phyloP scores from a whole-genome alignment of 2,888 invertebrate genomes.

The Cosmia trapezina region DNA sequence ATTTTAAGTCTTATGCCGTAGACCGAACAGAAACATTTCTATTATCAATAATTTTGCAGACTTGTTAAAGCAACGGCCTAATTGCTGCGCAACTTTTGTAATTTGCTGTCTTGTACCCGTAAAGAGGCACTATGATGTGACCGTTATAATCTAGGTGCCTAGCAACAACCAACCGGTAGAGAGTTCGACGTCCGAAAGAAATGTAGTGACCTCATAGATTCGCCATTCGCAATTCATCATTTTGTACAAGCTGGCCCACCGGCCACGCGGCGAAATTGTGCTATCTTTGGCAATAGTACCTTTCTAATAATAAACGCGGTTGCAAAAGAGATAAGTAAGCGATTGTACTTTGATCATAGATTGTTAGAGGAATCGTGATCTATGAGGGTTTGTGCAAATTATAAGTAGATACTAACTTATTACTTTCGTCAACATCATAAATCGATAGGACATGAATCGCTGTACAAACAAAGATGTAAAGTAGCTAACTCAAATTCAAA shows the following conservation, averaged over 20 bases:
- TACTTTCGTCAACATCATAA: constrained; percentile 50
- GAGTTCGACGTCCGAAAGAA: constrained; percentile 87
- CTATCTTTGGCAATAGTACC: constrained; percentile 66
- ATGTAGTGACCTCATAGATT: constrained; percentile 87
- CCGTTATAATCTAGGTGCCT: constrained; percentile 83
- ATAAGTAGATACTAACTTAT: constrained; percentile 20
- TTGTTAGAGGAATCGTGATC: constrained; percentile 52
- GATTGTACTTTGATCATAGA: constrained; percentile 41
- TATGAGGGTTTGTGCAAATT: constrained; percentile 45
- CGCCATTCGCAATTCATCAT: constrained; percentile 87
- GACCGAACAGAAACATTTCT: constrained; percentile 53
- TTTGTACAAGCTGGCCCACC: constrained; percentile 79
- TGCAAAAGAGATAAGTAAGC: constrained; percentile 47
- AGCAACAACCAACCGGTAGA: constrained; percentile 79
- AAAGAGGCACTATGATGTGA: constrained; percentile 76
- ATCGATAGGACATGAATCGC: constrained; percentile 44
- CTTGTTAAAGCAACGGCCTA: constrained; percentile 64
- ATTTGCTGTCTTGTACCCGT: constrained; percentile 71
- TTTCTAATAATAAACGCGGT: constrained; percentile 54
- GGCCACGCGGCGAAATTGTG: constrained; percentile 65
- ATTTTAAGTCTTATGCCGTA: constrained; percentile 61
- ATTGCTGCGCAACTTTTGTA: constrained; percentile 72
- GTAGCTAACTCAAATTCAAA: constrained; percentile 36
- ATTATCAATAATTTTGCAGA: constrained; percentile 58
- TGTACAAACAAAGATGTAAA: constrained; percentile 25